Percentiles rank a stretch among this genome's conserved stretches.
Conservation (phyloP, 2,888 invertebrate species). For the Synanthedon andrenaeformis region DNA sequence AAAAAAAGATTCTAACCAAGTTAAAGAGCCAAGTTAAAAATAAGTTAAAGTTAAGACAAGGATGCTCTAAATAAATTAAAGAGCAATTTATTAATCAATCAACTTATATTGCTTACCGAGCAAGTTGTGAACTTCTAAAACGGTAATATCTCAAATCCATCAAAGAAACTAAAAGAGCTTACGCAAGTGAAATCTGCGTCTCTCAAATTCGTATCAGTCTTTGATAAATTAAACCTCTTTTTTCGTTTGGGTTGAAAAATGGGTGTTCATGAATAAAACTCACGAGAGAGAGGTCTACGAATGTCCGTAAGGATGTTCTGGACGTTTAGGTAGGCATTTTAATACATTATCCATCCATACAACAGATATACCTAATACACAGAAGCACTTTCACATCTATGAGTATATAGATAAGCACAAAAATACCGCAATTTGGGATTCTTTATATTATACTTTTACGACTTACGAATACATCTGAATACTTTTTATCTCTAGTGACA, state of each 20-base stretch:
- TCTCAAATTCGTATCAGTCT: slow-evolving; percentile 13
- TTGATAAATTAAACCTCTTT: slow-evolving; percentile 4
- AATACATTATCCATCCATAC: too few species aligned
- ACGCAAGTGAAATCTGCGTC: slow-evolving; percentile 5
- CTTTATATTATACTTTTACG: too few species aligned
- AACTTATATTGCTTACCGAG: background rate
- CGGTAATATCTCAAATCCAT: background rate
- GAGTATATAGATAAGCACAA: too few species aligned
- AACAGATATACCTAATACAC: too few species aligned
- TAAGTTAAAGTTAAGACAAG: too few species aligned
- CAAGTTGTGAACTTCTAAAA: background rate
- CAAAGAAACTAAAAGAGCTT: background rate
- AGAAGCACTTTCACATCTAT: too few species aligned
- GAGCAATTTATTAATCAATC: too few species aligned
- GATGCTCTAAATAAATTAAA: too few species aligned
- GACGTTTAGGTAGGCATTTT: too few species aligned
- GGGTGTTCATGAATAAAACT: slow-evolving; percentile 26
- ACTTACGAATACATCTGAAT: background rate
- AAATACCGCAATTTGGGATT: too few species aligned
- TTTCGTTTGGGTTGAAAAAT: slow-evolving; percentile 21
- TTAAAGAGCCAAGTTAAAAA: too few species aligned
- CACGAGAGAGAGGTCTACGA: slow-evolving; percentile 1
- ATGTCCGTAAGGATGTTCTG: background rate
- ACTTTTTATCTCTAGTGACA: slow-evolving; percentile 2
- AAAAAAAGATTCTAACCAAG: too few species aligned